Evolutionary conservation across 2,113 vertebrate species (phyloP), one percentile per base, ranked within the genome.

Genomic region (Ciconia stormi): DNA sequence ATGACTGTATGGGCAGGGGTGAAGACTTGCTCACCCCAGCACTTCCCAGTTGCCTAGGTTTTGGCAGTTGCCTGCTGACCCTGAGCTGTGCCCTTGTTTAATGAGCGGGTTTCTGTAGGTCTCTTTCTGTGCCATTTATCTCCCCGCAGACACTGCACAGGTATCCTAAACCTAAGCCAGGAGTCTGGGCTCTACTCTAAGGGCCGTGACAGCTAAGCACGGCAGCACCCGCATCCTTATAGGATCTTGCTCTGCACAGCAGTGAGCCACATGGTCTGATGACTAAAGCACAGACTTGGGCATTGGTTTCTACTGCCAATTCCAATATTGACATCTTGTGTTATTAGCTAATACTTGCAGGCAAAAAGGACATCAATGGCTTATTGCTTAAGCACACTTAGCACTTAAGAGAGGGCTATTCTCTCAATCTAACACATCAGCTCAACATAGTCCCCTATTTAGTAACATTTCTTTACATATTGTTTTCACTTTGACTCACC

Each of bases 251-350:
- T 83, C 53, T 26, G 21, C 47, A 50, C 61, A 74, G 38, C 47
- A 23, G 53, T 0, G 5, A 94, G 6, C 52, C 81, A 74, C 80
- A 8, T 36, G 86, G 47, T 62, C 44, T 81, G 69, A 74, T 21
- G 6, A 63, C 76, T 85, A 73, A 86, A 82, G 71, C 63, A 49
- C 77, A 89, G 58, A 40, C 65, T 81, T 66, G 26, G 88, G 69
- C 82, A 90, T 55, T 56, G 50, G n/a, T 87, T 95, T 90, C 74
- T 65, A 23, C 72, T 55, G 30, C 85, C 55, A 82, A 32, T 79
- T 93, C 93, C 91, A 90, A 76, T 84, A 77, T 83, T 94, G 88
- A 92, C 85, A 90, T 92, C 88, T 96, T 94, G 86, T 91, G 88
- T 96, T 93, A 58, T 74, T 87, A 79, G 69, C 63, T 89, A 89